Conservation (phyloP, 2,113 vertebrate genomes). For the Mellivora capensis region DNA sequence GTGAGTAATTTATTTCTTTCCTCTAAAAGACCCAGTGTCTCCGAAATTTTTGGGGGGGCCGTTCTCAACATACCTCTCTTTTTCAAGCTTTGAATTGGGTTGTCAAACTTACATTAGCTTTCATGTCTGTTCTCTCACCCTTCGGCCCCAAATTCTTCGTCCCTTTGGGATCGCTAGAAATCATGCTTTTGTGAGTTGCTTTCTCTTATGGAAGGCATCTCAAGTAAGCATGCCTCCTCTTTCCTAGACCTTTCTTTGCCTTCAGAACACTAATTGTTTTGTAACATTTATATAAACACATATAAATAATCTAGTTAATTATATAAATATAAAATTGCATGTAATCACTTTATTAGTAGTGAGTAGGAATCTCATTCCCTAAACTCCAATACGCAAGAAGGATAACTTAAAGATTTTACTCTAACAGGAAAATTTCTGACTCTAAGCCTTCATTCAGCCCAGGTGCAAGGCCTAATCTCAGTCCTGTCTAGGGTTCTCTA, state of each 20-base stretch:
- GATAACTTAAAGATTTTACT: not conserved
- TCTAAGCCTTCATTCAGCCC: not conserved
- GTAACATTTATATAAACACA: not conserved
- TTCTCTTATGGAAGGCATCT: not conserved
- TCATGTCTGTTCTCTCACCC: not conserved
- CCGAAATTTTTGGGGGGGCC: not conserved
- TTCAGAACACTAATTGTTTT: not conserved
- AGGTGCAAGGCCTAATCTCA: not conserved
- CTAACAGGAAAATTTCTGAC: not conserved
- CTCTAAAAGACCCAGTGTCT: not conserved
- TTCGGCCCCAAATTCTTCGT: not conserved
- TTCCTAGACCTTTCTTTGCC: not conserved
- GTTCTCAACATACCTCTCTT: not conserved
- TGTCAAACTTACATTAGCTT: not conserved
- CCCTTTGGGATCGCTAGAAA: not conserved
- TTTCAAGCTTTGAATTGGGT: not conserved
- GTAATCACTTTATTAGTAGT: not conserved
- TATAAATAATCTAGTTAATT: not conserved
- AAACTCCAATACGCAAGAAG: not conserved
- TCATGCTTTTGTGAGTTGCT: not conserved
- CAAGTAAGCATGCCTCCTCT: not conserved
- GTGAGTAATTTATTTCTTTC: not conserved
- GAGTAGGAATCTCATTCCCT: not conserved
- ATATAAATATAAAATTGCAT: not conserved
- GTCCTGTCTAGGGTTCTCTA: not conserved